Percentiles rank a stretch among this genome's conserved stretches.
Conservation (phyloP, 1,140 invertebrate genomes). For the Zaprionus kolodkinae region DNA sequence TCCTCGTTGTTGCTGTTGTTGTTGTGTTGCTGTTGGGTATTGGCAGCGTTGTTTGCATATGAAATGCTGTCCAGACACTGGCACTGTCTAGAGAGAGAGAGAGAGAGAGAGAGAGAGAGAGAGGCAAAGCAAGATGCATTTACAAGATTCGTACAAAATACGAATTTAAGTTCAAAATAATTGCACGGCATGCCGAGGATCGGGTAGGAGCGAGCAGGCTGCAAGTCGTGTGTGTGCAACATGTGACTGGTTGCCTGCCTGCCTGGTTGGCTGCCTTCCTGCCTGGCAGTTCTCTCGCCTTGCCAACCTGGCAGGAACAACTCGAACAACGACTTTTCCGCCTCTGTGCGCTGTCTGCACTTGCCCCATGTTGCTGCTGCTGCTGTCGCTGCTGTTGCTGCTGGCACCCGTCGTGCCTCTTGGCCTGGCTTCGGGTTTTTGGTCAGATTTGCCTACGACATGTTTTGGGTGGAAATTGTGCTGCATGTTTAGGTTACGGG, state of each 20-base stretch:
- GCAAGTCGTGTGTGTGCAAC: constrained; percentile 42
- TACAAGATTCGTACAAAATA: constrained; percentile 82
- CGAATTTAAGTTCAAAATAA: constrained; percentile 84
- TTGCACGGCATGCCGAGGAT: constrained; percentile 79
- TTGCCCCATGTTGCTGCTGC: constrained; percentile 38
- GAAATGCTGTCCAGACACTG: constrained; percentile 33
- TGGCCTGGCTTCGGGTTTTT: constrained; percentile 22
- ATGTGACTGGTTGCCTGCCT: constrained; percentile 40
- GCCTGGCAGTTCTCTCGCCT: constrained; percentile 12
- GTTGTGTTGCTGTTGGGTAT: constrained; percentile 13
- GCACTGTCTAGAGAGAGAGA: constrained; percentile 40
- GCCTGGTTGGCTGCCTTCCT: constrained; percentile 29
- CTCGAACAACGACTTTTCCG: constrained; percentile 76
- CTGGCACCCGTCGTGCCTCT: constrained; percentile 16
- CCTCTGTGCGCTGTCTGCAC: constrained; percentile 63
- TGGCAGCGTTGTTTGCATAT: constrained; percentile 43
- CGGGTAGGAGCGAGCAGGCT: constrained; percentile 7
- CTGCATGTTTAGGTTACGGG: constrained; percentile 49
- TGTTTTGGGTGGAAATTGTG: constrained; percentile 76
- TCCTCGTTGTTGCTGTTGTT: constrained; percentile 10
- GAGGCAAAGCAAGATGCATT: constrained; percentile 77
- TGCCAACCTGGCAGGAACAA: constrained; percentile 45
- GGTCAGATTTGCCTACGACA: constrained; percentile 53
- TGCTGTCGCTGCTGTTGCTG: constrained; percentile 32
- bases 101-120: constrained; percentile 54